Evolutionary conservation across 2,113 vertebrate species (phyloP).

Genomic region (Entomyzon cyanotis): DNA sequence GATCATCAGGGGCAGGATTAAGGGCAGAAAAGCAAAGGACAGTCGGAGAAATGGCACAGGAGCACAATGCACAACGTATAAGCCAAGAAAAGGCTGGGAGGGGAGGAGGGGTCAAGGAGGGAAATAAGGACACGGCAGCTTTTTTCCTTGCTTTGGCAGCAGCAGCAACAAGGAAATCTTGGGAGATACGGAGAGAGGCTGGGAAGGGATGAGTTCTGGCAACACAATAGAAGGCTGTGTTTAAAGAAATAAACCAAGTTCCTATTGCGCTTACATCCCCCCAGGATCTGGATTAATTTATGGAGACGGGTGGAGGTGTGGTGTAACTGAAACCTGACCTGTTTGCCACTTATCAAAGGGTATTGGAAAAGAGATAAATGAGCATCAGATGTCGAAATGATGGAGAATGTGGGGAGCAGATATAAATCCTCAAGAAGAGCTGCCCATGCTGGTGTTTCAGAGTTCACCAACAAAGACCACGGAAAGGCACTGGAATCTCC

Average conservation of each 20-base stretch:
- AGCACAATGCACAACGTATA: background rate
- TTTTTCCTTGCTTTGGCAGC: background rate
- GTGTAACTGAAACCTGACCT: background rate
- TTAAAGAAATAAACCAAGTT: background rate
- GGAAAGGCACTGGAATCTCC: background rate
- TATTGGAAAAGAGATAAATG: background rate
- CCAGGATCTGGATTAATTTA: background rate
- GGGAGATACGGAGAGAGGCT: background rate
- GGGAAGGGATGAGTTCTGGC: background rate
- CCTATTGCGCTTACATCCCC: background rate
- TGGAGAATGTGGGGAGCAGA: background rate
- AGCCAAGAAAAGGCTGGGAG: background rate
- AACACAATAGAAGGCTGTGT: background rate
- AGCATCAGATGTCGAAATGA: background rate
- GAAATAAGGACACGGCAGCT: background rate
- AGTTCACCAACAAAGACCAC: background rate
- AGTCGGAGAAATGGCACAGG: background rate
- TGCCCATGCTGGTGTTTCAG: background rate
- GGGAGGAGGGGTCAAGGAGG: background rate
- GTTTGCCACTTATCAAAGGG: background rate
- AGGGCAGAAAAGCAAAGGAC: slow-evolving; percentile 6
- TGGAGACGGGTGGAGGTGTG: background rate
- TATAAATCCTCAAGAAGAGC: background rate
- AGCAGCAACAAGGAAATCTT: background rate
- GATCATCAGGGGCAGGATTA: background rate